Base-by-base conservation (phyloP, 2,797 vertebrate species). In the Argya squamiceps region DNA sequence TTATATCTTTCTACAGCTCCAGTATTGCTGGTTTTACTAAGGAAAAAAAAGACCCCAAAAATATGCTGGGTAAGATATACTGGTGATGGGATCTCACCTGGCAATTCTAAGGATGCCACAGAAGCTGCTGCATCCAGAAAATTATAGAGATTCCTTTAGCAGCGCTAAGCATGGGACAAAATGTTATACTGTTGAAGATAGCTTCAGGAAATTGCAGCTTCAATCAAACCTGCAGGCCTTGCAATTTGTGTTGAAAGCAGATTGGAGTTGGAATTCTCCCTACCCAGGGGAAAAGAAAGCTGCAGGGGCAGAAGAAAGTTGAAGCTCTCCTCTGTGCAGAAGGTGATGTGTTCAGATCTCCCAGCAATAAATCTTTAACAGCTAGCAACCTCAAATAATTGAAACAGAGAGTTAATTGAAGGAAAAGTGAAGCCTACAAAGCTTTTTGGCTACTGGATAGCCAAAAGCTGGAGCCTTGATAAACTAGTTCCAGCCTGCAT, bases 1-100 rank as follows among this genome's bases (percentile, higher is more conserved):
- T 91, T 95, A 96, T 43, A 91, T 55, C 36, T 80, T 85, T 77
- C 64, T 88, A 56, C 49, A 85, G 37, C 64, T 92, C 76, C 32
- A 43, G 16, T 85, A 46, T 59, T 91, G 53, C 75, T 89, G 34
- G 64, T 56, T 87, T 84, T 69, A 46, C 62, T 55, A 30, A 41
- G 9, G 6, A 46, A 80, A 77, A 70, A 70, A 43, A 29, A 69
- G 3, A 43, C 15, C 15, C 8, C 1, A 14, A 37, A 77, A 94
- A 78, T 59, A 34, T 59, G 29, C 52, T 93, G 29, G 50, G 44
- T 81, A 79, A 90, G 46, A 94, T 86, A 84, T 65, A 84, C 22
- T 18, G 15, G 14, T 49, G 65, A 56, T 81, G 26, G 52, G 76
- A 63, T 86, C 29, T 50, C 65, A 88, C 22, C 65, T 88, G 65